Conservation (phyloP, 2,888 invertebrate genomes). For the Noctua fimbriata region DNA sequence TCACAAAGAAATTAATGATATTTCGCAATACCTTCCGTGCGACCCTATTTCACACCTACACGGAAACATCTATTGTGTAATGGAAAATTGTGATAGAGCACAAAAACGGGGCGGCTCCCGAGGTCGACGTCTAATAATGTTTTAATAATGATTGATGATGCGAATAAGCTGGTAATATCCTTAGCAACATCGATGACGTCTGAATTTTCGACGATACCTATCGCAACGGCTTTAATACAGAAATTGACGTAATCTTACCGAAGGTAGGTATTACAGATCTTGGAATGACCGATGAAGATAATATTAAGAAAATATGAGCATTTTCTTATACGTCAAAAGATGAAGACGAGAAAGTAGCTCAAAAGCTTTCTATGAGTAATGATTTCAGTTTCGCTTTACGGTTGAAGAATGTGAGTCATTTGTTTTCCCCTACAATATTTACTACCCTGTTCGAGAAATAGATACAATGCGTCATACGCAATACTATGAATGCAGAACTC, state of each 20-base stretch:
- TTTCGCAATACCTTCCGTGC: constrained; percentile 49
- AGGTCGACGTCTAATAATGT: constrained; percentile 68
- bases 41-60: constrained; percentile 61
- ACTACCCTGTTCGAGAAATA: constrained; percentile 36
- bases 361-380: neutral
- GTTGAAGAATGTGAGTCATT: constrained; percentile 39
- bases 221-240: constrained; percentile 48
- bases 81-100: constrained; percentile 63
- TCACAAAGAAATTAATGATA: constrained; percentile 44
- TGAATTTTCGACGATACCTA: constrained; percentile 50
- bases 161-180: constrained; percentile 53
- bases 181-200: constrained; percentile 60
- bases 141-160: constrained; percentile 71
- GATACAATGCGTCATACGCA: constrained; percentile 38
- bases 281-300: constrained; percentile 20
- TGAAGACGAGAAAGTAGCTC: constrained; percentile 8
- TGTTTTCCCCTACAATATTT: constrained; percentile 15
- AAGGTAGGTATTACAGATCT: constrained; percentile 31
- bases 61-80: constrained; percentile 63
- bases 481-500: constrained; percentile 7
- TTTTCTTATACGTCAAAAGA: neutral
- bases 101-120: constrained; percentile 67
- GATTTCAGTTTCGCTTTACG: constrained; percentile 12
- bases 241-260: constrained; percentile 44
- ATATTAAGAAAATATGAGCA: constrained; percentile 1